Conservation (phyloP, 37 sponge, comb jelly and placozoan species). For the Petrosia ficiformis region DNA sequence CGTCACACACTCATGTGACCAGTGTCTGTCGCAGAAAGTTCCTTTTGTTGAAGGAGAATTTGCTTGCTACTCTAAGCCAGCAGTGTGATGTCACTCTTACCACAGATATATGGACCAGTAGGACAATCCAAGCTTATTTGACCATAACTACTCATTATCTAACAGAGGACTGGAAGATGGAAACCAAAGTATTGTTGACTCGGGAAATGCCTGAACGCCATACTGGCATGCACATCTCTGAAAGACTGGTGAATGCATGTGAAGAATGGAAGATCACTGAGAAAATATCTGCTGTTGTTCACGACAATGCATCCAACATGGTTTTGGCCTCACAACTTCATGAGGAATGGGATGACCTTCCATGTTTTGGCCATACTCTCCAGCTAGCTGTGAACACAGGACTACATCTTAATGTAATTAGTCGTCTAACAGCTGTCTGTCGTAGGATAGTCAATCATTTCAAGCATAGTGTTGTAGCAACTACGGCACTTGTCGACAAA, state of each 20-base stretch:
- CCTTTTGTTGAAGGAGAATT: too few relatives aligned
- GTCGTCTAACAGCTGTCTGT: background rate
- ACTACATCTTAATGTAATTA: background rate
- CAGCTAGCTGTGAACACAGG: constrained; percentile 9
- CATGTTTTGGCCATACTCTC: constrained; percentile 10
- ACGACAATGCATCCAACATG: constrained; percentile 3
- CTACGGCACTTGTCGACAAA: background rate
- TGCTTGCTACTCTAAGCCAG: too few relatives aligned
- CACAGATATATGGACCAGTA: too few relatives aligned
- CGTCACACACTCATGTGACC: too few relatives aligned
- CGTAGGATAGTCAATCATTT: background rate
- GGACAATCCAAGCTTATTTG: too few relatives aligned
- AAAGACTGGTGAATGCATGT: background rate
- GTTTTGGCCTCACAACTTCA: background rate
- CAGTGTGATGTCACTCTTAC: too few relatives aligned
- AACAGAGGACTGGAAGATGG: background rate
- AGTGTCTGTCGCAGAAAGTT: too few relatives aligned
- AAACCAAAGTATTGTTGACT: constrained; percentile 11
- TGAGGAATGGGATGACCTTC: background rate
- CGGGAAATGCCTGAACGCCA: constrained; percentile 8
- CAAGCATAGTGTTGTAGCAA: constrained; percentile 1
- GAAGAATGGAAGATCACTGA: background rate
- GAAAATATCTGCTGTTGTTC: background rate
- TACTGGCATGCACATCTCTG: background rate
- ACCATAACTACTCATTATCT: too few relatives aligned